These are phyloP conservation scores for Bombus waltoni DNA, from an alignment of 1,140 invertebrate species.

Conservation along the genomic window DNA sequence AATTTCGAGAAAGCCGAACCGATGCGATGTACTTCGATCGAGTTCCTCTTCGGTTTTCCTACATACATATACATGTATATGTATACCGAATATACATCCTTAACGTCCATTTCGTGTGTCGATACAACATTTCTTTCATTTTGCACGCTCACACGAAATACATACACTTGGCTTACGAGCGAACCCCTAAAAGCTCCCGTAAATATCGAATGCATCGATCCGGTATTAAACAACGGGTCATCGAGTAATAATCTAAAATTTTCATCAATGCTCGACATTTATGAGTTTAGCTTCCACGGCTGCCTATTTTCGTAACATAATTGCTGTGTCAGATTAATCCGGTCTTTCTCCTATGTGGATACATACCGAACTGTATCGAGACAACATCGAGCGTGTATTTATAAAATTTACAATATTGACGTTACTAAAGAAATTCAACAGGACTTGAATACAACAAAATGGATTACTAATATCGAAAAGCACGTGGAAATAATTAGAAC, in stretches of 20 bases:
- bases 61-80: neutral
- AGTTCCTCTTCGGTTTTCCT: neutral
- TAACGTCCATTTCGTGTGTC: neutral
- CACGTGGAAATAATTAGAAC: no score
- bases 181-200: slow-evolving; percentile 15
- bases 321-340: no score
- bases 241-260: neutral
- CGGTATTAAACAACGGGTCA: neutral
- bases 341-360: no score
- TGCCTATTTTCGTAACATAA: neutral
- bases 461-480: no score
- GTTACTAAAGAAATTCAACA: no score
- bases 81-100: neutral
- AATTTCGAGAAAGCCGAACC: neutral
- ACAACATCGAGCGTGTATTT: no score
- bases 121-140: neutral
- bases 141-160: neutral
- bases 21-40: neutral
- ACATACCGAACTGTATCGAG: no score
- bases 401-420: no score
- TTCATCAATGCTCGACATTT: neutral
- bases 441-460: no score
- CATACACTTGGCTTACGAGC: no score
- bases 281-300: neutral
- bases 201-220: slow-evolving; percentile 20